These are phyloP conservation scores for Tetanocera ferruginea DNA, from an alignment of 2,888 invertebrate genomes.

Conservation along the genomic window DNA sequence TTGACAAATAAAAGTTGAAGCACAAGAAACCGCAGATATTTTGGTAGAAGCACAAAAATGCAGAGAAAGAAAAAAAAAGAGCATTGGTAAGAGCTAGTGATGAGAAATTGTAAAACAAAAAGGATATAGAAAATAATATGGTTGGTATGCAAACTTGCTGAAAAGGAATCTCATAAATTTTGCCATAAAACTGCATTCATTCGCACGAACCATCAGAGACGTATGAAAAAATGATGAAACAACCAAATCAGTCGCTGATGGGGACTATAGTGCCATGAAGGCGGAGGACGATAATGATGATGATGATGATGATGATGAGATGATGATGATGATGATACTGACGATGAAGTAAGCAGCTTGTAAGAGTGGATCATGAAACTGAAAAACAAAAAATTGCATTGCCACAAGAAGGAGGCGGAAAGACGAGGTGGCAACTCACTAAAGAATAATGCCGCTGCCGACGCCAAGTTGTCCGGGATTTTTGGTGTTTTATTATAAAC, in stretches of 20 bases:
- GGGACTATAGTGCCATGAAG: neutral
- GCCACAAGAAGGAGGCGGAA: neutral
- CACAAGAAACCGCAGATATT: neutral
- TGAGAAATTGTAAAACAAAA: neutral
- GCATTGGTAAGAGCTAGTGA: neutral
- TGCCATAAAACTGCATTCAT: constrained; percentile 21
- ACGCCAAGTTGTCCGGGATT: constrained; percentile 27
- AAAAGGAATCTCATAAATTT: constrained; percentile 27
- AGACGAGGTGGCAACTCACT: neutral
- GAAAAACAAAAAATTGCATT: too few relatives aligned
- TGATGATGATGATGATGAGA: too few relatives aligned
- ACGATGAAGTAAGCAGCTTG: neutral
- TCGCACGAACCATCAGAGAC: neutral
- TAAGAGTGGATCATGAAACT: neutral
- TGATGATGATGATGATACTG: neutral
- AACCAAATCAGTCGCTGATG: neutral
- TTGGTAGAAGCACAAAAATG: neutral
- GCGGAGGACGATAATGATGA: neutral
- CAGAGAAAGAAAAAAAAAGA: constrained; percentile 22
- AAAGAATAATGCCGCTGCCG: neutral
- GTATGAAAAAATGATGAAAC: neutral
- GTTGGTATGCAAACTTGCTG: constrained; percentile 23
- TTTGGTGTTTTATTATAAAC: constrained; percentile 29
- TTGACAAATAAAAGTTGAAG: constrained; percentile 1
- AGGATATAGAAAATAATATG: constrained; percentile 1